Base-by-base conservation (phyloP, 2,888 invertebrate genomes). In the Drosophila emarginata region DNA sequence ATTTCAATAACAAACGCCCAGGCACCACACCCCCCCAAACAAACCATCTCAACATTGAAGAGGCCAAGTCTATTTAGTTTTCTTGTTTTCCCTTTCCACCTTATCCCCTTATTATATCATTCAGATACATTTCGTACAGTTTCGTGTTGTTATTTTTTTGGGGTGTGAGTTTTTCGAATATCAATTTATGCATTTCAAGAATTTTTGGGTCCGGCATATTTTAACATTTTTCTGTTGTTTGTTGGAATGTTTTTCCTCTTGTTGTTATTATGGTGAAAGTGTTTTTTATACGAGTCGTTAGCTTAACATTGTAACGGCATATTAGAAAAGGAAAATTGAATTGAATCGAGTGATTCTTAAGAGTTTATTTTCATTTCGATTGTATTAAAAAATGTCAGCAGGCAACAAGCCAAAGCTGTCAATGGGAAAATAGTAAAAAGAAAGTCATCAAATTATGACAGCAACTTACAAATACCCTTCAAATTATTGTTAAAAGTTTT, bases 1-100 rank as follows among this genome's bases (percentile, higher is more conserved):
- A 84, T 82, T 80, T 88, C 77, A 77, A 84, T 88, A 87, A 87
- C 81, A 83, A 74, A 68, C 78, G 70, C 63, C 67, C 76, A 80
- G 73, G 69, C 78, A 69, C 71, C 74, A 32, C 4, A 1, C 32
- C 9, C 32, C 40, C 23, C 37, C 45, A 26, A 4, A 36, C 66
- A 61, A 14, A 45, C 37, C 79, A 61, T 63, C 32, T 2, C n/a
- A n/a, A 14, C 14, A 39, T 4, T 9, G 7, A 12, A 21, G 21
- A 21, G 15, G 4, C 40, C 15, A 39, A 9, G 18, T 26, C 40
- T 23, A 21, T 64, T 18, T 36, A 18, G 37, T 60, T 64, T 64
- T 50, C 57, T 45, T 45, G 39, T 68, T 72, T 67, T 67, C 66
- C 64, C 45, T 23, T 39, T 56, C 61, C 67, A 65, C 78, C 74